Evolutionary conservation across 2,888 invertebrate species (phyloP), one percentile per base, ranked within the genome.

Genomic region (Acrobasis repandana): DNA sequence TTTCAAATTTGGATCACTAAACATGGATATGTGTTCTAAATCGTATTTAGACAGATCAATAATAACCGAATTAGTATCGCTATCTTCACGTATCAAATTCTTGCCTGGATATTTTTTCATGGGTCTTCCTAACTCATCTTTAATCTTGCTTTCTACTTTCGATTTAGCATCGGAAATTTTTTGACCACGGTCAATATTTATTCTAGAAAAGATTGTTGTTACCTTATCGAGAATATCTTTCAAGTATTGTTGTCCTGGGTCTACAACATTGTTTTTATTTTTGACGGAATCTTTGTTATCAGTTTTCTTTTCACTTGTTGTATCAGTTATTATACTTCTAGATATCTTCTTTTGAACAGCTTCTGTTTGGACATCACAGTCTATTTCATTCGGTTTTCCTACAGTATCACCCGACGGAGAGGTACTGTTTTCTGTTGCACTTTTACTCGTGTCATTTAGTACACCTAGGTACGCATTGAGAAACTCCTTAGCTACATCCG

Each of bases 201-300:
- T 67, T 69, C 75, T 82, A 0, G 81, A 73, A 61, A 85, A 85
- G 66, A 87, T 76, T 0, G 76, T 78, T 20, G 85, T 82, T 38
- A 88, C 80, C 75, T 86, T 86, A 28, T 87, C 80, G 10, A 90
- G 61, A 14, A 88, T 72, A 57, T 83, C 77, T 72, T 83, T 84
- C 0, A 90, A 68, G 58, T 86, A 83, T 36, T 77, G 58, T 63
- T 84, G 80, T 2, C 83, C 82, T 6, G 79, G 69, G 64, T 85
- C 85, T 6, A 75, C 47, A 9, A 56, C 60, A 46, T 67, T 36
- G 10, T 2, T 48, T 68, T 52, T 66, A 57, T 38, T 65, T 65
- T 33, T 67, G 10, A 48, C 36, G n/a, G 66, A 60, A 6, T 68
- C 63, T 9, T 43, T 46, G 16, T 57, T 66, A 36, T 65, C 61